Conservation (phyloP, 1,140 invertebrate species). For the Pararge aegeria region DNA sequence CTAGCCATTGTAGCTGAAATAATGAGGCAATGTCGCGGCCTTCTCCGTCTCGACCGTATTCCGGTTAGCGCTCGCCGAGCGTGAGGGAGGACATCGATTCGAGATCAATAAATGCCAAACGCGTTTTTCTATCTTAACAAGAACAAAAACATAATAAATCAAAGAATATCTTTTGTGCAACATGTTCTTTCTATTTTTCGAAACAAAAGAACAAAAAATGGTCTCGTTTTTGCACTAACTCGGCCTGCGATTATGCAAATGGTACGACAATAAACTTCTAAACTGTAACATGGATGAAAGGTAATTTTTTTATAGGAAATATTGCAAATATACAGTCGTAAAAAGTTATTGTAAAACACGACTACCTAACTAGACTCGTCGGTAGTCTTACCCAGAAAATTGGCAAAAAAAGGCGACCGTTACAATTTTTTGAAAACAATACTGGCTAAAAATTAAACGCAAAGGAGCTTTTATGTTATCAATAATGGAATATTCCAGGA, state of each 20-base stretch:
- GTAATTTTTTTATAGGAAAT: conserved; percentile 57
- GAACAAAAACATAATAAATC: conserved; percentile 64
- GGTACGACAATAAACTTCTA: conserved; percentile 65
- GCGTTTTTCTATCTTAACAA: conserved; percentile 46
- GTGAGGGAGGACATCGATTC: conserved; percentile 45
- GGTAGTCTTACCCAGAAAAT: conserved; percentile 57
- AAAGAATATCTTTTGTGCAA: conserved; percentile 72
- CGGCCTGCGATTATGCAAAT: conserved; percentile 75
- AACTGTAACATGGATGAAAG: conserved; percentile 68
- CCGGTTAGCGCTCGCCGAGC: conserved; percentile 49
- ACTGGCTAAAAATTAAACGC: conserved; percentile 21
- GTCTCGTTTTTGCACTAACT: conserved; percentile 62
- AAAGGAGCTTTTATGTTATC: conserved; percentile 22
- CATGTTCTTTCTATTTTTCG: conserved; percentile 55
- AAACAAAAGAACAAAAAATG: conserved; percentile 67
- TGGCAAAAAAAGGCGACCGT: conserved; percentile 41
- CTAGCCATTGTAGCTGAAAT: conserved; percentile 63
- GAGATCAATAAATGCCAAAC: conserved; percentile 53
- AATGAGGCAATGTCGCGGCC: conserved; percentile 68
- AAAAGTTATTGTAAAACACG: conserved; percentile 49
- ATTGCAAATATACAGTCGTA: conserved; percentile 56
- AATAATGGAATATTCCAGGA: conserved; percentile 17
- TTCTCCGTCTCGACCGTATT: conserved; percentile 49
- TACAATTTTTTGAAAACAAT: conserved; percentile 40
- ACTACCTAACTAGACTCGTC: conserved; percentile 58